Evolutionary conservation across 2,113 vertebrate genomes (phyloP).

Genomic region (Anoura caudifer): DNA sequence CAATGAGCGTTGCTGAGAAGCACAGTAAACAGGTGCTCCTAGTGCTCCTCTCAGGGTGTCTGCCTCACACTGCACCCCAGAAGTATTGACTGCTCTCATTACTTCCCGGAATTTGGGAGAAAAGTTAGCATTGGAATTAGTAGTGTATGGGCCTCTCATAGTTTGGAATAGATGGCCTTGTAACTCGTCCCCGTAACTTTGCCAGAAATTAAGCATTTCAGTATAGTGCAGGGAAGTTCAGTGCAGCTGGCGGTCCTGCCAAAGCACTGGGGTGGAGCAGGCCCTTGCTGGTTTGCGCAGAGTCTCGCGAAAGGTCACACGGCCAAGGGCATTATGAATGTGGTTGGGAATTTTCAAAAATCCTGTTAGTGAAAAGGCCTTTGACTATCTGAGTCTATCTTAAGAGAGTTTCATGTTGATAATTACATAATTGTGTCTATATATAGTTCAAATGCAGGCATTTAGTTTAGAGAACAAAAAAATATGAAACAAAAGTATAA

Average conservation of each 20-base stretch:
- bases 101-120: not conserved
- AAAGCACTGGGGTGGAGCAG: conserved; percentile 8
- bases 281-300: not conserved
- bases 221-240: not conserved
- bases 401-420: not conserved
- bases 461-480: not conserved
- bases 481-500: not conserved
- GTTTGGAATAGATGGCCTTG: not conserved
- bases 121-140: not conserved
- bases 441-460: not conserved
- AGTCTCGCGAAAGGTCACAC: not conserved
- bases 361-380: conserved; percentile 54
- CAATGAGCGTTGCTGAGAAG: not conserved
- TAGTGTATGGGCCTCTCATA: not conserved
- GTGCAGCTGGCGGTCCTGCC: not conserved
- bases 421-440: not conserved
- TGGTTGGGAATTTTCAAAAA: conserved; percentile 8
- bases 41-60: not conserved
- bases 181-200: not conserved
- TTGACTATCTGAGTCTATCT: conserved; percentile 25
- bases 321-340: not conserved
- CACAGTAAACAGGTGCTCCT: not conserved
- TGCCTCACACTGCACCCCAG: not conserved
- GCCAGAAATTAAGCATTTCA: not conserved
- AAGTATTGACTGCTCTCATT: too few species aligned